phyloP scores from a whole-genome alignment of 2,797 vertebrate species.

The Sciurus carolinensis region DNA sequence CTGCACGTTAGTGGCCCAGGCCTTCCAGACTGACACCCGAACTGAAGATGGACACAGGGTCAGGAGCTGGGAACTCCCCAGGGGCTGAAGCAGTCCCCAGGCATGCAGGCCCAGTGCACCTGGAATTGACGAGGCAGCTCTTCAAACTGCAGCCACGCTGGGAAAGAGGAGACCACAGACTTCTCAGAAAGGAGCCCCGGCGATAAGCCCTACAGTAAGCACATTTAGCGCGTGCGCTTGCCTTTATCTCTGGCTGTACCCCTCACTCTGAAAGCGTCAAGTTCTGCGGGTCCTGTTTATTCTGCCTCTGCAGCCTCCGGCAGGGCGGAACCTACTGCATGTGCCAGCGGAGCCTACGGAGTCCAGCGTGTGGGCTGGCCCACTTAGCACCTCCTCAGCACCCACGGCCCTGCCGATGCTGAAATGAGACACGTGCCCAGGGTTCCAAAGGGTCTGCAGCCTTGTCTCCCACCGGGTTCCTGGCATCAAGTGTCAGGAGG shows the following conservation, averaged over 20 bases:
- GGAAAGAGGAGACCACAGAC: background rate
- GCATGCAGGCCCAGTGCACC: background rate
- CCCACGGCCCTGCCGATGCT: background rate
- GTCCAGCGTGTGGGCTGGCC: accelerated
- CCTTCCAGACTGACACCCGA: background rate
- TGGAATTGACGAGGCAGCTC: no score
- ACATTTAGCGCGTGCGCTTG: accelerated
- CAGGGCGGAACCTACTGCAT: accelerated
- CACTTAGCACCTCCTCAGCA: accelerated
- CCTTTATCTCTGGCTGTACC: accelerated
- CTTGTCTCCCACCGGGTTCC: background rate
- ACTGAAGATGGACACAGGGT: background rate
- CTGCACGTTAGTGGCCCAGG: accelerated
- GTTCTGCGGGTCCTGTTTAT: accelerated
- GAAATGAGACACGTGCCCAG: background rate
- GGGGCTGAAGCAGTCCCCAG: background rate
- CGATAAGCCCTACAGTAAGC: background rate
- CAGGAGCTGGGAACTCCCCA: background rate
- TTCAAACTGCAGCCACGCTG: background rate
- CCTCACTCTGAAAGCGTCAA: background rate
- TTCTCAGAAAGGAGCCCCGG: background rate
- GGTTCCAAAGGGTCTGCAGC: background rate
- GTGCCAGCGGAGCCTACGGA: accelerated
- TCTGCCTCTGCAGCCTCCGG: background rate
- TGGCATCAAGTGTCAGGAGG: no score